Base-by-base conservation (phyloP, 30 jellyfish, hydroid and myxozoan genomes). In the Turritopsis rubra region DNA sequence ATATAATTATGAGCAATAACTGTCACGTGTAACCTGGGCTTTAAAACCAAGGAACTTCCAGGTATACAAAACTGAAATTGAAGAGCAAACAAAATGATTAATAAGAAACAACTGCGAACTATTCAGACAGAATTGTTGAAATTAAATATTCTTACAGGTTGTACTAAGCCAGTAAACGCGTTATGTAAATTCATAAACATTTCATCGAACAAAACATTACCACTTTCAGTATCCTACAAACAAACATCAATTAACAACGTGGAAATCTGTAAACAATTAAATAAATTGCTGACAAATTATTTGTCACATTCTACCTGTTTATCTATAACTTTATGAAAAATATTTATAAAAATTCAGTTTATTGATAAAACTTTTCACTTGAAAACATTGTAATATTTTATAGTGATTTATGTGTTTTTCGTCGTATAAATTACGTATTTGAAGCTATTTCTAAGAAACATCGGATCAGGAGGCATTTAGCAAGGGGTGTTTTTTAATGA, bases 151-250 rank as follows among this genome's bases (percentile, higher is more conserved):
- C 98, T 80, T 84, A 94, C 99, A 52, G 96, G 97, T 88, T 94
- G 97, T 29, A 89, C 88, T 0, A 94, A 87, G 18, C 99, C 99
- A 88, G 82, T 71, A 26, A 94, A 75, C 72, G 97, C 87, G 77
- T 94, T 94, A 85, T 81, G 88, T 89, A 94, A 83, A 53, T 83
- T 84, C 19, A 83, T 95, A 75, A 88, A 94, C 30, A 94, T 75
- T 65, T 94, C 99, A 80, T 94, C 99, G 7, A 87, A 27, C 53
- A 94, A 70, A 26, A 88, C 97, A 76, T 89, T 83, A 21, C 99
- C 99, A 66, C 89, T 94, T 72, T 89, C 96, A 27, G 81, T 94
- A 84, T 94, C 97, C 99, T 94, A 85, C 20, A 85, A 79, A 22
- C 22, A n/a, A 75, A 71, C n/a, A n/a, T n/a, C n/a, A n/a, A n/a